Evolutionary conservation across 2,113 vertebrate genomes (phyloP).

Genomic region (Corythaixoides concolor): DNA sequence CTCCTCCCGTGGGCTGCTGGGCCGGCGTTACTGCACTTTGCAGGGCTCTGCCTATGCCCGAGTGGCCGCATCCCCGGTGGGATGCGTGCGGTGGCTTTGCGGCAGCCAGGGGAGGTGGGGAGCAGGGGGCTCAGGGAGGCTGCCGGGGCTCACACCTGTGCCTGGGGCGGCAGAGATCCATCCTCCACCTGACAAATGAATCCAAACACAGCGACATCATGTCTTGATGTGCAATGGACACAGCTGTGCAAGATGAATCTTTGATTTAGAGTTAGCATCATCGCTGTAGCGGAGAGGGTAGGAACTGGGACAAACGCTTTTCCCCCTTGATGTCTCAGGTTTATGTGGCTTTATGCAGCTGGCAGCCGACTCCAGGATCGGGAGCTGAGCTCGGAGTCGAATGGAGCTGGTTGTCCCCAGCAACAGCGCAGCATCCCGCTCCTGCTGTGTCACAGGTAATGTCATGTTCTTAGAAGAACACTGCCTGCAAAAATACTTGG

Average conservation of each 20-base stretch:
- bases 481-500: background rate
- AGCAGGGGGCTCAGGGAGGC: background rate
- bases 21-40: rapidly evolving
- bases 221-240: background rate
- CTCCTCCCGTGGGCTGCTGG: background rate
- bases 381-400: background rate
- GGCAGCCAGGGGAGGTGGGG: background rate
- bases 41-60: background rate
- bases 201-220: background rate
- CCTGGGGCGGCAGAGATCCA: background rate
- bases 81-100: rapidly evolving
- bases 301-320: background rate
- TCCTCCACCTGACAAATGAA: background rate
- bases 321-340: background rate
- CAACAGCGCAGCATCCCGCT: background rate
- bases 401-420: background rate
- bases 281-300: background rate
- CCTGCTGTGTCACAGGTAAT: background rate
- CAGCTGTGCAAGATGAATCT: background rate
- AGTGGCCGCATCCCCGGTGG: background rate
- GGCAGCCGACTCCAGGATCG: rapidly evolving
- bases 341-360: background rate
- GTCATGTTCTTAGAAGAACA: background rate
- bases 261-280: background rate
- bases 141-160: rapidly evolving